These are phyloP conservation scores for Monochamus alternatus DNA, from an alignment of 2,888 invertebrate species.

Conservation along the genomic window DNA sequence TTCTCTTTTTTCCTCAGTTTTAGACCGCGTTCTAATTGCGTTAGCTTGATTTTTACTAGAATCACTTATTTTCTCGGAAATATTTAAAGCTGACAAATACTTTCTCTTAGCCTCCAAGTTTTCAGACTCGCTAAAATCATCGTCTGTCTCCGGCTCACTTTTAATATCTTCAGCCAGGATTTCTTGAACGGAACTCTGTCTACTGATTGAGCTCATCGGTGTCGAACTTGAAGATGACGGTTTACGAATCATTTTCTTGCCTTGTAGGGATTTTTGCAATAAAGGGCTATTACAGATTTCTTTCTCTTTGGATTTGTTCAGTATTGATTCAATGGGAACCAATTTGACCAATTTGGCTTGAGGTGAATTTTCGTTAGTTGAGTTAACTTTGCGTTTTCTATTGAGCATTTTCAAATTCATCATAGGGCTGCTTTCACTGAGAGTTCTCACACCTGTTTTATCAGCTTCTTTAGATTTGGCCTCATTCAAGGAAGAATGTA, in stretches of 20 bases:
- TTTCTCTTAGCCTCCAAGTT: slow-evolving; percentile 63
- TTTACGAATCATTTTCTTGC: slow-evolving; percentile 38
- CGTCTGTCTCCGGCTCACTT: slow-evolving; percentile 64
- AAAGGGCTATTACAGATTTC: slow-evolving; percentile 28
- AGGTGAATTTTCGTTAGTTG: slow-evolving; percentile 25
- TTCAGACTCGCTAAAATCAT: slow-evolving; percentile 57
- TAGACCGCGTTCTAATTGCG: slow-evolving; percentile 63
- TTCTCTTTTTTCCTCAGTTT: slow-evolving; percentile 63
- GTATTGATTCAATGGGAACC: slow-evolving; percentile 56
- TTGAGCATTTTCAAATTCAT: neutral
- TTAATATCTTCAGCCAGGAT: slow-evolving; percentile 61
- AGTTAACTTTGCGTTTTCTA: slow-evolving; percentile 52
- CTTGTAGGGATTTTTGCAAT: slow-evolving; percentile 40
- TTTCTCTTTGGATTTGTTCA: slow-evolving; percentile 47
- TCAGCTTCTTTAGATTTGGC: slow-evolving; percentile 17
- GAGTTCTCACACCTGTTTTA: neutral
- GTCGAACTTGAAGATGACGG: slow-evolving; percentile 36
- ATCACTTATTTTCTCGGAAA: slow-evolving; percentile 62
- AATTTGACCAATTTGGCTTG: slow-evolving; percentile 57
- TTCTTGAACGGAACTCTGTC: slow-evolving; percentile 39
- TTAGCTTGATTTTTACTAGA: slow-evolving; percentile 53
- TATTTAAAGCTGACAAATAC: slow-evolving; percentile 66
- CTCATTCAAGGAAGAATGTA: slow-evolving; percentile 59
- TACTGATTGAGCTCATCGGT: slow-evolving; percentile 35
- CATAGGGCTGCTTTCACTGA: no score